phyloP scores from a whole-genome alignment of 92 coral and sea anemone species.

The Palythoa grandiflora region DNA sequence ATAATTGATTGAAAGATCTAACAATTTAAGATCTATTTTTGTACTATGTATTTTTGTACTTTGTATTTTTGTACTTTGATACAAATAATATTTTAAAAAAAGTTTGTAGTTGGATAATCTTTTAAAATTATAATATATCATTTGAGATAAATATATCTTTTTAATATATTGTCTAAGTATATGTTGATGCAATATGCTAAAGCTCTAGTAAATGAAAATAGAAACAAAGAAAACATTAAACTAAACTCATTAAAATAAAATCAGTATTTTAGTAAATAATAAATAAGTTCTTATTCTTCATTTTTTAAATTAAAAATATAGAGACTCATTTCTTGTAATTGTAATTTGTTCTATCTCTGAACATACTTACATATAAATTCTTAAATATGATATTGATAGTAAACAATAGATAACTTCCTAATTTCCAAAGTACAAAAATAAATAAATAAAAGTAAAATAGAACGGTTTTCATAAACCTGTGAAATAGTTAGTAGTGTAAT shows the following conservation, averaged over 20 bases:
- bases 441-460: background rate
- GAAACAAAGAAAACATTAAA: background rate
- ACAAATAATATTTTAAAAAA: background rate
- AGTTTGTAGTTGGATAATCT: background rate
- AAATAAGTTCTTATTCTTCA: background rate
- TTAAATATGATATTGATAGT: background rate
- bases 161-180: background rate
- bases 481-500: background rate
- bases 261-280: background rate
- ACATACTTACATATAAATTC: background rate
- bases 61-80: background rate
- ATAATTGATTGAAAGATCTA: constrained; percentile 12
- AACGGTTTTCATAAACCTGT: background rate
- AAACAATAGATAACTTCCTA: background rate
- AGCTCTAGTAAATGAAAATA: background rate
- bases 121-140: background rate
- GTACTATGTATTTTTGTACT: background rate
- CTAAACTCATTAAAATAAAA: background rate
- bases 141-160: background rate
- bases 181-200: background rate
- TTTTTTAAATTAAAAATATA: too few species aligned
- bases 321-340: background rate
- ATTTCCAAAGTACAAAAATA: background rate
- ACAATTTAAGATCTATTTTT: background rate
- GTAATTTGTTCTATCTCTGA: background rate